These are phyloP conservation scores for Pempheris klunzingeri DNA, from an alignment of 2,797 vertebrate species.

Conservation along the genomic window DNA sequence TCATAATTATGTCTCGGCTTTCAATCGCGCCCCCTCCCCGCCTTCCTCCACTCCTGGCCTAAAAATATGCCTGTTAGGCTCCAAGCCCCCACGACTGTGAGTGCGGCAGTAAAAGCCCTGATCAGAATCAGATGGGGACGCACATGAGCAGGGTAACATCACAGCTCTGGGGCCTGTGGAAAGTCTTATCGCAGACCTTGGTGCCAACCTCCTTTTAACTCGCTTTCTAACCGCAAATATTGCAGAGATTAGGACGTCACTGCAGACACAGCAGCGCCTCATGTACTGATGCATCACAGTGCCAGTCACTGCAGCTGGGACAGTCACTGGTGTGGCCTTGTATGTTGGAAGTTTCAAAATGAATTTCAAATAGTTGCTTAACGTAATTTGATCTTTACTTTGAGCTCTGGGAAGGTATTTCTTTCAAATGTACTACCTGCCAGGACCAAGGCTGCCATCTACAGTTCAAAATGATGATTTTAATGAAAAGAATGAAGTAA, in stretches of 20 bases:
- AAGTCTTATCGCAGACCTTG: constrained; percentile 74
- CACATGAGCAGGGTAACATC: constrained; percentile 72
- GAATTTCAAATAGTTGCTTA: background rate
- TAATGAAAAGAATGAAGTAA: constrained; percentile 6
- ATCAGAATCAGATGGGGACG: constrained; percentile 83
- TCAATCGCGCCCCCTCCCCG: constrained; percentile 54
- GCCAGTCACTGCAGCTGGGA: constrained; percentile 9
- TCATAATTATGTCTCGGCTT: constrained; percentile 82
- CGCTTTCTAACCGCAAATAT: constrained; percentile 69
- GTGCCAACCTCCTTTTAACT: constrained; percentile 65
- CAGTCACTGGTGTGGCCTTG: constrained; percentile 2
- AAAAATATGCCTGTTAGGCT: constrained; percentile 67
- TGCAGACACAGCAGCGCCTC: constrained; percentile 33
- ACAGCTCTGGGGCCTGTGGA: constrained; percentile 71
- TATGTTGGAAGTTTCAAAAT: constrained; percentile 17
- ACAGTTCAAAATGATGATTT: constrained; percentile 49
- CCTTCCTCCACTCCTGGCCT: constrained; percentile 24
- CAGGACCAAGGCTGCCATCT: constrained; percentile 74
- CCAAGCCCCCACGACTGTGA: constrained; percentile 57
- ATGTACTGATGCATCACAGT: constrained; percentile 26
- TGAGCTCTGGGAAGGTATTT: background rate
- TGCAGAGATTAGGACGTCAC: constrained; percentile 50
- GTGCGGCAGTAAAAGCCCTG: constrained; percentile 63
- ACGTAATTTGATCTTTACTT: background rate
- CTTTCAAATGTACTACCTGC: background rate